phyloP scores from a whole-genome alignment of 2,888 invertebrate species.

The Drosophila stalkeri region DNA sequence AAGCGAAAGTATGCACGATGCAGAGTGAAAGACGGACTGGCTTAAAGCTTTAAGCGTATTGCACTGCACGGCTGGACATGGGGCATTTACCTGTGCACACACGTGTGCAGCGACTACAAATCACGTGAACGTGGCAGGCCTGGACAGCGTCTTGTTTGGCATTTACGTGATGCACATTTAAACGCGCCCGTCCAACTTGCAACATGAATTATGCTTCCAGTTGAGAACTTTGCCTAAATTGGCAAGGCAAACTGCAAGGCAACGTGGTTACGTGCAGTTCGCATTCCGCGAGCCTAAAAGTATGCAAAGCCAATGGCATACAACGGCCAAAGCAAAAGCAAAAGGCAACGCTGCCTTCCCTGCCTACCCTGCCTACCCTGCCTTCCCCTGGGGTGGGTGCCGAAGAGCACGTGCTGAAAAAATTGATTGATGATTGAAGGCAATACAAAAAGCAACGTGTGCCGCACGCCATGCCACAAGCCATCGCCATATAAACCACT shows the following conservation, averaged over 20 bases:
- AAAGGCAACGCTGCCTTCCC: neutral
- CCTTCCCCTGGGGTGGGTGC: neutral
- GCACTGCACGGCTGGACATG: conserved; percentile 46
- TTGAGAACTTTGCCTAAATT: conserved; percentile 70
- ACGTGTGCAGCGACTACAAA: conserved; percentile 64
- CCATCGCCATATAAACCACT: conserved; percentile 25
- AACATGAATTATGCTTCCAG: conserved; percentile 72
- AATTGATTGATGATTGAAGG: conserved; percentile 80
- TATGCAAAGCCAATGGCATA: conserved; percentile 52
- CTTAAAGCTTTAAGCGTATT: conserved; percentile 46
- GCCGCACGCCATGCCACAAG: conserved; percentile 48
- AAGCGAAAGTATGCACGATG: conserved; percentile 51
- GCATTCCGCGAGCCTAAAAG: conserved; percentile 61
- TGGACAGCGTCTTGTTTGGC: conserved; percentile 70
- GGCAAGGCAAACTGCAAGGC: conserved; percentile 64
- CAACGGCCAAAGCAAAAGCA: neutral
- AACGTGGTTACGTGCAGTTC: conserved; percentile 60
- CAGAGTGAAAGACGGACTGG: conserved; percentile 2
- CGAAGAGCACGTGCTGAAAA: conserved; percentile 68
- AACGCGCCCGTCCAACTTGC: conserved; percentile 62
- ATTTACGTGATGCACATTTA: conserved; percentile 78
- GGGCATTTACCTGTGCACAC: conserved; percentile 48
- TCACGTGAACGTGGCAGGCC: conserved; percentile 58
- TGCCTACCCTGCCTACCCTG: neutral
- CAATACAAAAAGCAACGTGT: conserved; percentile 70